Evolutionary conservation across 1,140 invertebrate species (phyloP), one percentile per base, ranked within the genome.

Genomic region (Drosophila burlai): DNA sequence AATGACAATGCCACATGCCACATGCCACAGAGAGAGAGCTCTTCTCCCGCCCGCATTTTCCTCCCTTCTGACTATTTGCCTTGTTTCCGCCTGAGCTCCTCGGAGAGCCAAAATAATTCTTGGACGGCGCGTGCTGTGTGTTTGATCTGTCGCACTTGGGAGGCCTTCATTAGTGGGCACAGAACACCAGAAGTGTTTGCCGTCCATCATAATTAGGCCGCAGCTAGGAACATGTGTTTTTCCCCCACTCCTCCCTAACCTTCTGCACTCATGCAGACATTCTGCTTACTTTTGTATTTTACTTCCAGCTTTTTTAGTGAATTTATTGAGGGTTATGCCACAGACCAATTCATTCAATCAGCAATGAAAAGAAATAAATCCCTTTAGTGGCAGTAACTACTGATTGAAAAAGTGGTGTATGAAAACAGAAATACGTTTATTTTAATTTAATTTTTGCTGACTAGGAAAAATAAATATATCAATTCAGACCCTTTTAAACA

Each of bases 1-100:
- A 90, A 90, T 91, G 85, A 90, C 85, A 90, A 18, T 80, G 76
- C 78, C 81, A 67, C 85, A 91, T 90, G 86, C 85, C 74, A 87
- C 65, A 59, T 55, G 34, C 40, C 24, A 4, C n/a, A 6, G 34
- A 3, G 31, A 5, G 50, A 9, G 47, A 29, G n/a, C 29, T 34
- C 29, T 13, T 24, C 40, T 26, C 21, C 16, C 29, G 49, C 15
- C 61, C 29, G 43, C 52, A 49, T n/a, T 15, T 47, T 11, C 21
- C 42, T 31, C 34, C n/a, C 43, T 2, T 74, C 42, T 81, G 49
- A 76, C 78, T 73, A 75, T 81, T 84, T 87, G 62, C 81, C 59
- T 45, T 62, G 74, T 73, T 80, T 80, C 76, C 61, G 77, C 81
- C 71, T 42, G 31, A 57, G 38, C 24, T 73, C 80, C 62, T 59